Evolutionary conservation across 2,888 invertebrate genomes (phyloP).

Genomic region (Mystacides longicornis): DNA sequence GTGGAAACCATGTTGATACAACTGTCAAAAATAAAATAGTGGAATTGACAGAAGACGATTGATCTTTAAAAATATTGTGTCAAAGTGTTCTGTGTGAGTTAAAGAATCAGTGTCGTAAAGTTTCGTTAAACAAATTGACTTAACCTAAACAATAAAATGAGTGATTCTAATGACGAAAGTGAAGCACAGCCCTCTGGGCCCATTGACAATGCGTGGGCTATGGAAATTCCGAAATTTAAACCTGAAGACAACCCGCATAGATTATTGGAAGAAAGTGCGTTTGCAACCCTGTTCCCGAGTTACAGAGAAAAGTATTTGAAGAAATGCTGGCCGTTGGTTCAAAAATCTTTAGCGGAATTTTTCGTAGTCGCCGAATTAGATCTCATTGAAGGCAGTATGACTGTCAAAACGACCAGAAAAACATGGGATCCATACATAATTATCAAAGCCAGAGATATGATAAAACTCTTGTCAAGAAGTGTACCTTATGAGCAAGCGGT

Average conservation of each 20-base stretch:
- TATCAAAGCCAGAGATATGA: conserved; percentile 91
- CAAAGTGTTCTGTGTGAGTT: too few species aligned
- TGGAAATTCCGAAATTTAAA: conserved; percentile 82
- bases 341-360: conserved; percentile 74
- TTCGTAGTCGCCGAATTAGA: conserved; percentile 83
- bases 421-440: conserved; percentile 99
- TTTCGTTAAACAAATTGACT: too few species aligned
- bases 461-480: conserved; percentile 89
- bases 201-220: conserved; percentile 77
- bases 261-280: conserved; percentile 87
- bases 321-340: conserved; percentile 92
- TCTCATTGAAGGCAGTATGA: conserved; percentile 89
- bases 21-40: too few species aligned
- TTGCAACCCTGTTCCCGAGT: conserved; percentile 94
- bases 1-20: too few species aligned
- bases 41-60: too few species aligned
- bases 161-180: conserved; percentile 13
- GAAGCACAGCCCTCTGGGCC: conserved; percentile 38
- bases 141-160: too few species aligned
- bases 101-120: too few species aligned
- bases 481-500: conserved; percentile 96
- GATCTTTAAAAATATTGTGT: too few species aligned
- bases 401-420: conserved; percentile 88
- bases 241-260: conserved; percentile 85
- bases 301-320: conserved; percentile 93